Conservation (phyloP, 2,888 invertebrate genomes). For the Drosophila birchii region DNA sequence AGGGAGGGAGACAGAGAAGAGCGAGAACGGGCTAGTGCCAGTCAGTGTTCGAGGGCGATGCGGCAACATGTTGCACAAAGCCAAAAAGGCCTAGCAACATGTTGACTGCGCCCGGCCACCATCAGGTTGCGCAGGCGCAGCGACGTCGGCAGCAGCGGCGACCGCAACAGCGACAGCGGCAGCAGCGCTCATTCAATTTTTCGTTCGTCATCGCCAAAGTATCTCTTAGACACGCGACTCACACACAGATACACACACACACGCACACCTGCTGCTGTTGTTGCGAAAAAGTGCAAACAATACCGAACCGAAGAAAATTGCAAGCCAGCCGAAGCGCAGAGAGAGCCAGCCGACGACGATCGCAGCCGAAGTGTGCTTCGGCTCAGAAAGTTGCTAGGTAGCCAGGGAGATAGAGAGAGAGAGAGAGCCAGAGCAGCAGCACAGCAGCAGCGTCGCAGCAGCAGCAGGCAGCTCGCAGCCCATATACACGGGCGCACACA, state of each 20-base stretch:
- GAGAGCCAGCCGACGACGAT: background rate
- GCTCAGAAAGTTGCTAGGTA: too few relatives aligned
- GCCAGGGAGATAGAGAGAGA: background rate
- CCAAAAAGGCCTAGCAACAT: constrained; percentile 12
- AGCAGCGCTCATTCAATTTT: constrained; percentile 68
- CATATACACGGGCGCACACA: too few relatives aligned
- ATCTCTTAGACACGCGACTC: constrained; percentile 65
- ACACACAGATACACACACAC: constrained; percentile 2
- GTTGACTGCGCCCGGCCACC: constrained; percentile 2
- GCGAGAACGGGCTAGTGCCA: background rate
- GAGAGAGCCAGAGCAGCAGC: background rate
- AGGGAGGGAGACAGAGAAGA: background rate
- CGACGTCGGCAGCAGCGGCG: background rate
- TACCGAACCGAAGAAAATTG: constrained; percentile 52
- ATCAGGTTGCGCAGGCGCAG: constrained; percentile 14
- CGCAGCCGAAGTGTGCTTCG: too few relatives aligned
- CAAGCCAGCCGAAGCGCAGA: constrained; percentile 30
- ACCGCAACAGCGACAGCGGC: background rate
- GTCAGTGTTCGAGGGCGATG: background rate
- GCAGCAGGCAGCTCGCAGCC: too few relatives aligned
- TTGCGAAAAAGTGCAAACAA: constrained; percentile 46
- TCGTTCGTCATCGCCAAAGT: constrained; percentile 55
- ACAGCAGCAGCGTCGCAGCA: background rate
- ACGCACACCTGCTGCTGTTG: constrained; percentile 1
- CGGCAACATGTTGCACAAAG: constrained; percentile 21